phyloP scores from a whole-genome alignment of 2,797 vertebrate species.

The Arctocebus calabarensis region DNA sequence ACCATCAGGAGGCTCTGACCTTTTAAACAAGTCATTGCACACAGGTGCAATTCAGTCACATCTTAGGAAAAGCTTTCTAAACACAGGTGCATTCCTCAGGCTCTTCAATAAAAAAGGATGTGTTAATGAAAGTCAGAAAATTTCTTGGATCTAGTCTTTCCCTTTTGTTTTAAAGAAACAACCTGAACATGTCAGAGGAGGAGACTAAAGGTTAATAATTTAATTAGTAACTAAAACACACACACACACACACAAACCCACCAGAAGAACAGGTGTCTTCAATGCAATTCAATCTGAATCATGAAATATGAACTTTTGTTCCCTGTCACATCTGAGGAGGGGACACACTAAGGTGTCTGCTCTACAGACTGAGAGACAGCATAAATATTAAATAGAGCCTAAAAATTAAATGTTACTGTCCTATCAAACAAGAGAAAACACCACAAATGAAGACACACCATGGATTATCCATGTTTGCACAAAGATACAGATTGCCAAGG shows the following conservation, averaged over 20 bases:
- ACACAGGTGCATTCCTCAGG: background rate
- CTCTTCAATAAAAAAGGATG: conserved; percentile 45
- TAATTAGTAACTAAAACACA: conserved; percentile 3
- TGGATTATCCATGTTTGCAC: background rate
- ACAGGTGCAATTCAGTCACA: conserved; percentile 39
- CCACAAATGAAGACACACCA: conserved; percentile 20
- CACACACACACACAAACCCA: too few relatives aligned
- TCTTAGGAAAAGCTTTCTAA: conserved; percentile 42
- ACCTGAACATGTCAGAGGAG: background rate
- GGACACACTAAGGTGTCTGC: background rate
- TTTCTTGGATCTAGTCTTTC: conserved; percentile 39
- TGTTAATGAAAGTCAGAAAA: conserved; percentile 60
- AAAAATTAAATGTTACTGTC: conserved; percentile 2
- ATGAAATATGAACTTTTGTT: background rate
- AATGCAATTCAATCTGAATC: background rate
- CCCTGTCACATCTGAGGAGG: background rate
- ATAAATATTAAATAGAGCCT: conserved; percentile 26
- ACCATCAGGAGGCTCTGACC: background rate
- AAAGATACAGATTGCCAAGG: background rate
- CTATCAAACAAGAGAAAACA: conserved; percentile 26
- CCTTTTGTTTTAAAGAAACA: conserved; percentile 38
- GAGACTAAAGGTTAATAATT: conserved; percentile 25
- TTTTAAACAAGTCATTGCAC: background rate
- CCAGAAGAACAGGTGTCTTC: background rate
- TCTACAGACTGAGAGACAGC: background rate